Evolutionary conservation across 2,797 vertebrate genomes (phyloP).

Genomic region (Tiaroga cobitis): DNA sequence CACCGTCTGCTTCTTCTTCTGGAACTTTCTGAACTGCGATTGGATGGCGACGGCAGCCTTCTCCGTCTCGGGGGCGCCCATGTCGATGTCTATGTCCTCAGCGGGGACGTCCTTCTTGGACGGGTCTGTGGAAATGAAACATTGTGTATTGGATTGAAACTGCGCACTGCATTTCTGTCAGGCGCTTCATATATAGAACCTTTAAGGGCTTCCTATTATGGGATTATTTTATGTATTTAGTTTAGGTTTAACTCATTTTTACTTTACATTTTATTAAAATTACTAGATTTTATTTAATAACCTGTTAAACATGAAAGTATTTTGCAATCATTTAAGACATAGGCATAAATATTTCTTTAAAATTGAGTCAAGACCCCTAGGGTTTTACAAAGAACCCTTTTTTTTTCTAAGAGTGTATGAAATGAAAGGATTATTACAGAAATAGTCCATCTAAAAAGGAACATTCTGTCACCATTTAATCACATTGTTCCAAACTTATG

Average conservation of each 20-base stretch:
- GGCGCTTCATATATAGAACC: neutral
- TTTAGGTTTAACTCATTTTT: neutral
- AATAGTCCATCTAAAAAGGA: too few relatives aligned
- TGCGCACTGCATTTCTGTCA: neutral
- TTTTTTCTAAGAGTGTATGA: too few relatives aligned
- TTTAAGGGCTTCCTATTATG: neutral
- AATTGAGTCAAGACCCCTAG: too few relatives aligned
- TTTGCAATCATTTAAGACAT: too few relatives aligned
- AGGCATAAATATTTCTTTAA: too few relatives aligned
- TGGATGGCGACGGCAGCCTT: conserved; percentile 96
- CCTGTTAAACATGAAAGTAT: too few relatives aligned
- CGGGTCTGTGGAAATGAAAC: conserved; percentile 70
- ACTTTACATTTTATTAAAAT: neutral
- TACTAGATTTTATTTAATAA: too few relatives aligned
- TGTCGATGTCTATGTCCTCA: conserved; percentile 97
- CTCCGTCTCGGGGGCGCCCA: conserved; percentile 95
- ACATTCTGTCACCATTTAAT: neutral
- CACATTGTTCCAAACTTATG: neutral
- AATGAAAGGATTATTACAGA: neutral
- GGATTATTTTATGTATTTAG: neutral
- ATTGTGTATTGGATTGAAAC: neutral
- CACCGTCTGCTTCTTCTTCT: conserved; percentile 93
- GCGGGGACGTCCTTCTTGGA: conserved; percentile 88
- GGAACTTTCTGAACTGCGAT: conserved; percentile 99
- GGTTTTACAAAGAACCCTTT: neutral